These are phyloP conservation scores for Oreonectes daqikongensis DNA, from an alignment of 2,797 vertebrate species.

Conservation along the genomic window DNA sequence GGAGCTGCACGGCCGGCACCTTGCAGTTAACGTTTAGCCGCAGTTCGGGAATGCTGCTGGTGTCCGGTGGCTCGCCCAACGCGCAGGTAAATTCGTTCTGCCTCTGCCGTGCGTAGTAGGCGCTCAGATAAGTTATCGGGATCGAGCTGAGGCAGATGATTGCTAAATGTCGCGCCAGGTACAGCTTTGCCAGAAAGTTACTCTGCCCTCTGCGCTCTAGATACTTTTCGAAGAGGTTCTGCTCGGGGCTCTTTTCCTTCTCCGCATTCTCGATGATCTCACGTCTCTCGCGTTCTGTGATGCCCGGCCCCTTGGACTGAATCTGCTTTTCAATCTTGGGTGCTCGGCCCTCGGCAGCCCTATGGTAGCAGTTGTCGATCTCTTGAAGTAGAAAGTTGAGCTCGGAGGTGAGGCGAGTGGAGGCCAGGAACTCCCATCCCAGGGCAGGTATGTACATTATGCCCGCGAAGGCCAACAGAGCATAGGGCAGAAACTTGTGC, in stretches of 20 bases:
- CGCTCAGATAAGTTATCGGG: slow-evolving; percentile 94
- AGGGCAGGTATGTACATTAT: slow-evolving; percentile 98
- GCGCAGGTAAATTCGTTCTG: slow-evolving; percentile 98
- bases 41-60: slow-evolving; percentile 82
- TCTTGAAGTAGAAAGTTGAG: slow-evolving; percentile 99
- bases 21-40: slow-evolving; percentile 94
- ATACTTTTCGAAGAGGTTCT: slow-evolving; percentile 99
- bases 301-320: slow-evolving; percentile 97
- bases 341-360: slow-evolving; percentile 94
- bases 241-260: slow-evolving; percentile 98
- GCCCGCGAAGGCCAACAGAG: slow-evolving; percentile 94
- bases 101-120: slow-evolving; percentile 93
- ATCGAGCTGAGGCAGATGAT: slow-evolving; percentile 97
- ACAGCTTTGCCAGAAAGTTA: slow-evolving; percentile 97
- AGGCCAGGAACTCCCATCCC: slow-evolving; percentile 97
- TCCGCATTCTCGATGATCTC: slow-evolving; percentile 99
- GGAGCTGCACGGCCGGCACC: slow-evolving; percentile 94
- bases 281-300: slow-evolving; percentile 90
- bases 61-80: slow-evolving; percentile 87
- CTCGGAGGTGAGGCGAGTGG: slow-evolving; percentile 97
- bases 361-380: slow-evolving; percentile 99
- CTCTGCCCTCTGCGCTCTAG: slow-evolving; percentile 94
- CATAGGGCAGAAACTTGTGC: slow-evolving; percentile 98
- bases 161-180: slow-evolving; percentile 90
- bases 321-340: slow-evolving; percentile 99